phyloP scores from a whole-genome alignment of 2,113 vertebrate species.

The Cromileptes altivelis region DNA sequence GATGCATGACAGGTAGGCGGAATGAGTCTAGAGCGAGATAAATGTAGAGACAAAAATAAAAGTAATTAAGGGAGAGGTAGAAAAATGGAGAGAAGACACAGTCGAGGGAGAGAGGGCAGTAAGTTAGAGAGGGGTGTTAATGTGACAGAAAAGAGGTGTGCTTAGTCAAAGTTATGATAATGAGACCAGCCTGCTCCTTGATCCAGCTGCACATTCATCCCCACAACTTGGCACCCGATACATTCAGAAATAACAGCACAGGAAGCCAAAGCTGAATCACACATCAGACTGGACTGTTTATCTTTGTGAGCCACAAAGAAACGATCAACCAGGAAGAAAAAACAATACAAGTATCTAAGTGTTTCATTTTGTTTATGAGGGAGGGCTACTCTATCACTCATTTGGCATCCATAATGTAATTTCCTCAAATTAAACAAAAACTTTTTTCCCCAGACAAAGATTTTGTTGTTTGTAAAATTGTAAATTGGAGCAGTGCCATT shows the following conservation, averaged over 20 bases:
- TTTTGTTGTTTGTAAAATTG: neutral
- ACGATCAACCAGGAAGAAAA: neutral
- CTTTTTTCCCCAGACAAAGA: neutral
- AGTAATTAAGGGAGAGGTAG: conserved; percentile 3
- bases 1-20: neutral
- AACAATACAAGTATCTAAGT: conserved; percentile 2
- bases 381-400: neutral
- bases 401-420: neutral
- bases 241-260: conserved; percentile 21
- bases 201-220: conserved; percentile 30
- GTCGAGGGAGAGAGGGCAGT: conserved; percentile 6
- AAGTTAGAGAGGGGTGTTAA: neutral
- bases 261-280: conserved; percentile 24
- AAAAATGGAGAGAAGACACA: neutral
- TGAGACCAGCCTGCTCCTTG: neutral
- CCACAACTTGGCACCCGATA: conserved; percentile 7
- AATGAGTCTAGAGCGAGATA: conserved; percentile 5
- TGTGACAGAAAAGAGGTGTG: conserved; percentile 43
- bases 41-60: conserved; percentile 11
- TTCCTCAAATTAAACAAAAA: conserved; percentile 3
- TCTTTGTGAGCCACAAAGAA: neutral
- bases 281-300: conserved; percentile 1
- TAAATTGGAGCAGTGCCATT: neutral
- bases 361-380: neutral
- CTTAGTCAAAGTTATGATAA: conserved; percentile 69